A percentile compares a stretch with the other conserved stretches of the same genome.
Conservation (phyloP, 2,888 invertebrate genomes). For the Priocnemis perturbator region DNA sequence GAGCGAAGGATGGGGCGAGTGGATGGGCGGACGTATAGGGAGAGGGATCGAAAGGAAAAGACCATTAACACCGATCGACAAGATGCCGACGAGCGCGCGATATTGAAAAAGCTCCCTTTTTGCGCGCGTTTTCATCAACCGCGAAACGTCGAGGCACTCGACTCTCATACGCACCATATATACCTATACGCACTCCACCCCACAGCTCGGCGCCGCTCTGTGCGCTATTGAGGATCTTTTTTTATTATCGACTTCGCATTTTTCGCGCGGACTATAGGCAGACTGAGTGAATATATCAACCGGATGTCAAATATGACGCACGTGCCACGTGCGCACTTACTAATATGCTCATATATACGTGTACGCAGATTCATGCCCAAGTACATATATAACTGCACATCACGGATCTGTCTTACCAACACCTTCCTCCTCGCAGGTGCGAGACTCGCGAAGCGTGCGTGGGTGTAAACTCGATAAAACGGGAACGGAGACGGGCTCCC, state of each 20-base stretch:
- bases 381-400: too few species aligned
- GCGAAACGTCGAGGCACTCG: constrained; percentile 37
- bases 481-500: constrained; percentile 8
- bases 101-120: constrained; percentile 43
- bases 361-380: too few species aligned
- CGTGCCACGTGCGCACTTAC: too few species aligned
- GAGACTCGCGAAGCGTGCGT: constrained; percentile 12
- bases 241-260: neutral
- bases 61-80: constrained; percentile 48
- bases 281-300: constrained; percentile 13
- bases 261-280: constrained; percentile 10
- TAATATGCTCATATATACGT: too few species aligned
- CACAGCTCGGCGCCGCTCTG: too few species aligned
- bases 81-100: constrained; percentile 39
- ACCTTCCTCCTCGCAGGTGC: neutral
- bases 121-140: constrained; percentile 30
- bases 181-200: too few species aligned
- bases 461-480: constrained; percentile 16
- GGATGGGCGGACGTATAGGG: neutral
- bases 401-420: neutral
- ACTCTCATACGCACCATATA: constrained; percentile 6
- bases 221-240: too few species aligned
- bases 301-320: too few species aligned
- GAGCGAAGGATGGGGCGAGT: neutral
- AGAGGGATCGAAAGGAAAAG: constrained; percentile 21